A percentile compares a stretch with the other conserved stretches of the same genome.
phyloP scores from a whole-genome alignment of 2,888 invertebrate species.

The Andrena hattorfiana region DNA sequence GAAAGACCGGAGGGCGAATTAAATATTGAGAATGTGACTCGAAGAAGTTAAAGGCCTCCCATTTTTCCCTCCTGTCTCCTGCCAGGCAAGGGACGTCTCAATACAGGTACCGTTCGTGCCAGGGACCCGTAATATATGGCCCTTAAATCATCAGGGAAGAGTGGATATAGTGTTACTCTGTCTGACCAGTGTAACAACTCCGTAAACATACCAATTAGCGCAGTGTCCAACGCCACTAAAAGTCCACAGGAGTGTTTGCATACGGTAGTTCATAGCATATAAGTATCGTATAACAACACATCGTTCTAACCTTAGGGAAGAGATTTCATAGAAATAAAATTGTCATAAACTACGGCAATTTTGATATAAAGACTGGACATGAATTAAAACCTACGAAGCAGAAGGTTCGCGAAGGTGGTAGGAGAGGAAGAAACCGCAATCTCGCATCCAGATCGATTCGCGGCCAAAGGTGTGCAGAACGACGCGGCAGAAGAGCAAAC shows the following conservation, averaged over 20 bases:
- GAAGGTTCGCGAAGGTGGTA: neutral
- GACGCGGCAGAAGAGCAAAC: slow-evolving; percentile 48
- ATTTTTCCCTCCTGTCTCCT: slow-evolving; percentile 22
- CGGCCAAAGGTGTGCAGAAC: slow-evolving; percentile 33
- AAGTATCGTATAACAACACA: neutral
- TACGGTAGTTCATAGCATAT: slow-evolving; percentile 32
- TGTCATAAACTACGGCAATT: neutral
- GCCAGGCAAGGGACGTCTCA: slow-evolving; percentile 75
- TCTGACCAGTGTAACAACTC: slow-evolving; percentile 80
- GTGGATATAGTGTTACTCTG: slow-evolving; percentile 81
- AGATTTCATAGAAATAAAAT: neutral
- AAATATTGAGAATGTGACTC: neutral
- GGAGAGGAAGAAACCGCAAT: neutral
- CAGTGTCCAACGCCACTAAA: slow-evolving; percentile 31
- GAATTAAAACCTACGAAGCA: neutral
- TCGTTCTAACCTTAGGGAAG: too few species aligned
- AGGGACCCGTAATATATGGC: slow-evolving; percentile 84
- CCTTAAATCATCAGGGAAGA: slow-evolving; percentile 83
- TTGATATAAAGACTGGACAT: neutral
- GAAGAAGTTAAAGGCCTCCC: neutral
- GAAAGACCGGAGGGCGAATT: neutral
- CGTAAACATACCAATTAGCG: slow-evolving; percentile 84
- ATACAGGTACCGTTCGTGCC: slow-evolving; percentile 79
- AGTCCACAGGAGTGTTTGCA: slow-evolving; percentile 10
- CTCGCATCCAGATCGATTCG: slow-evolving; percentile 31